Evolutionary conservation across 1,140 invertebrate species (phyloP).

Genomic region (Dendroctonus ponderosae): DNA sequence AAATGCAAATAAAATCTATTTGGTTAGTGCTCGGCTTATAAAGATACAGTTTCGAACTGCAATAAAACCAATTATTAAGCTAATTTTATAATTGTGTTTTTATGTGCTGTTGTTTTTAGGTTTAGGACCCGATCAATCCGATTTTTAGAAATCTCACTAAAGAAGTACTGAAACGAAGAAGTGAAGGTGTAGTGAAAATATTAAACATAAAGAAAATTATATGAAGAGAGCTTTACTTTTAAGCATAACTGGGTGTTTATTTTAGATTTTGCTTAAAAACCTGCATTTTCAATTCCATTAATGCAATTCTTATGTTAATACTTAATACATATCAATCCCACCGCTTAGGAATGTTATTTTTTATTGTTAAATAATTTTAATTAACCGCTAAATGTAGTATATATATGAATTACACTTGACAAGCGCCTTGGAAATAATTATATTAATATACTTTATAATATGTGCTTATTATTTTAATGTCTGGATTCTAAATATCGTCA

Average conservation of each 20-base stretch:
- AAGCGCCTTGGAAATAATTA: no score
- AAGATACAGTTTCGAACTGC: neutral
- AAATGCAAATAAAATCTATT: slow-evolving; percentile 42
- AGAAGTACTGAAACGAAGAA: slow-evolving; percentile 20
- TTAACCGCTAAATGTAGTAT: no score
- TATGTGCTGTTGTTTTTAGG: slow-evolving; percentile 29
- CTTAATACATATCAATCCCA: neutral
- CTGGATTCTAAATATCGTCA: no score
- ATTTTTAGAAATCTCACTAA: slow-evolving; percentile 40
- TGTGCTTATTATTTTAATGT: no score
- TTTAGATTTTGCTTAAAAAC: neutral
- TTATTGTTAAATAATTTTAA: neutral
- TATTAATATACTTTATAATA: no score
- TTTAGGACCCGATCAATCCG: slow-evolving; percentile 49
- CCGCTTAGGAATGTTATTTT: neutral
- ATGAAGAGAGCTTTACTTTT: slow-evolving; percentile 17
- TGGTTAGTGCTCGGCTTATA: slow-evolving; percentile 8
- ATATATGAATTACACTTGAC: no score
- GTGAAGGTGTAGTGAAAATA: slow-evolving; percentile 6
- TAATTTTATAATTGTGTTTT: slow-evolving; percentile 22
- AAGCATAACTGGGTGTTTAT: slow-evolving; percentile 5
- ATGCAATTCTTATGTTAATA: neutral
- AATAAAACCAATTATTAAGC: slow-evolving; percentile 9
- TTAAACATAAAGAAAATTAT: neutral
- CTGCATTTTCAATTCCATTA: neutral